Base-by-base conservation (phyloP, 2,888 invertebrate species). In the Coecobrya sp. region DNA sequence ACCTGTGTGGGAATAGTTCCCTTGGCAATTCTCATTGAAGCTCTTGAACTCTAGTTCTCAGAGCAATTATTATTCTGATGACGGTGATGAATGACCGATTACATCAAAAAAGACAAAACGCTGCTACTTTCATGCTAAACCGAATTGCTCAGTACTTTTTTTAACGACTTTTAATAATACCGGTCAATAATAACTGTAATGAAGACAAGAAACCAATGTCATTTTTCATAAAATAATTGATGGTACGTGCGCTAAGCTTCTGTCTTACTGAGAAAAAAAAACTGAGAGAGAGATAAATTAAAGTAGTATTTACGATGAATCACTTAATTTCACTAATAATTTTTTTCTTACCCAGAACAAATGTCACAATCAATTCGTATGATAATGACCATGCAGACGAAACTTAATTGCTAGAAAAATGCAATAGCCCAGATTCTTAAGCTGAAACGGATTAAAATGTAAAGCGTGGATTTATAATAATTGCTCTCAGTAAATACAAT, bases 11-110 rank as follows among this genome's bases (percentile, higher is more conserved):
- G 86, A 91, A 91, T 62, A 70, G 81, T 76, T 91, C 70, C 19
- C 59, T 79, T 49, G 81, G 25, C n/a, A 68, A 25, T 82, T 91
- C 70, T 70, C 86, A 91, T 70, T 81, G 70, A 81, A 91, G 91
- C 91, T 87, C 91, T 91, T 91, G 91, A 91, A 91, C 91, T 91
- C 91, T 91, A 81, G 86, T 91, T 91, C 91, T 82, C 91, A 91
- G 79, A 52, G 82, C 82, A 81, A 91, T 91, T 81, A 86, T 81
- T 55, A 76, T 76, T 36, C 36, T 36, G n/a, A n/a, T n/a, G n/a
- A 25, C n/a, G 25, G 42, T 76, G 49, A 76, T 76, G 45, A 19
- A 76, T 76, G 45, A 19, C 79, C 82, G 82, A 89, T 82, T 89
- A 82, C 82, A 88, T 62, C 73, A 68, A 30, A n/a, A 70, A 70